Evolutionary conservation across 2,797 vertebrate species (phyloP).

Genomic region (Lacerta bilineata): DNA sequence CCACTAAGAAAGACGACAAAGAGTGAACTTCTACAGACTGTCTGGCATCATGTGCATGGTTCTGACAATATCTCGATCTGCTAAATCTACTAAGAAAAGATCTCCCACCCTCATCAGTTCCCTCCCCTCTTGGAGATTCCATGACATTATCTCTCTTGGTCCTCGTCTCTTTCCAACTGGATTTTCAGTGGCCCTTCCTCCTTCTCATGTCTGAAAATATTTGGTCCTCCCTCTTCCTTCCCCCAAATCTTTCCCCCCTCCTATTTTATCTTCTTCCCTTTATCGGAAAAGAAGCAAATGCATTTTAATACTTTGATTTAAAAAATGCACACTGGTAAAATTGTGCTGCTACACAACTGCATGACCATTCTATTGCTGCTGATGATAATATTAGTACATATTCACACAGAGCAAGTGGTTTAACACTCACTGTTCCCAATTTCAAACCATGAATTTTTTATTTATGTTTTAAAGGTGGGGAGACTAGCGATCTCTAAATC

Average conservation of each 20-base stretch:
- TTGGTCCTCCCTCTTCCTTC: not conserved
- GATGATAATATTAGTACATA: not conserved
- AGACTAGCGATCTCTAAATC: not conserved
- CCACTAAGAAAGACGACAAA: not conserved
- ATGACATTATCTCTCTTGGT: not conserved
- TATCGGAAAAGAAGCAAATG: not conserved
- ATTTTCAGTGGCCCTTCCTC: not conserved
- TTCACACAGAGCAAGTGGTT: not conserved
- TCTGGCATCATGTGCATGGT: not conserved
- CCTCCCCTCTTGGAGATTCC: not conserved
- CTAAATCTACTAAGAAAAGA: not conserved
- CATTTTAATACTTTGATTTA: not conserved
- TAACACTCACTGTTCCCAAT: not conserved
- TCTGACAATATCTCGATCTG: not conserved
- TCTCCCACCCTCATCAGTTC: not conserved
- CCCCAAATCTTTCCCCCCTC: not conserved
- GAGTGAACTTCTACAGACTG: not conserved
- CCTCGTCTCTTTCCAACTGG: not conserved
- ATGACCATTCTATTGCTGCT: not conserved
- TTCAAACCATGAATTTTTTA: not conserved
- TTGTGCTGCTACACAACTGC: not conserved
- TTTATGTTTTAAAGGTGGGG: not conserved
- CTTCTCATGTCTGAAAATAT: not conserved
- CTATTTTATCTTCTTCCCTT: not conserved
- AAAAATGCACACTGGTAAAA: not conserved